phyloP scores from a whole-genome alignment of 35 echinoderm and acorn worm species.

The Apostichopus parvimensis region DNA sequence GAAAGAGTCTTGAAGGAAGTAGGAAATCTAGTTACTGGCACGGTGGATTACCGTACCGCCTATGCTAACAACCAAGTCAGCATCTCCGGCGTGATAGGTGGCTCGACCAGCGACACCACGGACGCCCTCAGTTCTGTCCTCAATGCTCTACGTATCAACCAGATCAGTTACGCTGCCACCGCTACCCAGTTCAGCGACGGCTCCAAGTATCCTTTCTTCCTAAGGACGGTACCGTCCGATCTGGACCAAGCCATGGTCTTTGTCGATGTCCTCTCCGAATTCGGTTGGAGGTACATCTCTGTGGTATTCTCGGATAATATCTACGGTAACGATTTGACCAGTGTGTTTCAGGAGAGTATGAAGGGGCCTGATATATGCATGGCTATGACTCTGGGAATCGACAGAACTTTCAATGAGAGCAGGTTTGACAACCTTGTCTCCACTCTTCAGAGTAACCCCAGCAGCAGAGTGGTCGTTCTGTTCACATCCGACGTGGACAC shows the following conservation, averaged over 20 bases:
- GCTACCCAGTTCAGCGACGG: conserved; percentile 57
- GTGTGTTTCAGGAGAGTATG: conserved; percentile 41
- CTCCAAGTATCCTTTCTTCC: conserved; percentile 73
- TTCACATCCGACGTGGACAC: conserved; percentile 77
- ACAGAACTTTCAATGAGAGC: neutral
- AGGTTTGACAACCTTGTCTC: conserved; percentile 55
- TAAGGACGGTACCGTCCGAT: conserved; percentile 87
- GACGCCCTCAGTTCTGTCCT: conserved; percentile 56
- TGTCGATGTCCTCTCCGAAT: conserved; percentile 53
- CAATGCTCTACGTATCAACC: conserved; percentile 58
- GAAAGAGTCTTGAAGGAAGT: conserved; percentile 66
- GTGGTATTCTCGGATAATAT: conserved; percentile 80
- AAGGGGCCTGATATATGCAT: conserved; percentile 50
- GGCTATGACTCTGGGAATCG: conserved; percentile 71
- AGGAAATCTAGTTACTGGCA: conserved; percentile 70
- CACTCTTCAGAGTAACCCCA: conserved; percentile 55
- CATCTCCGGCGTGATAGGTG: conserved; percentile 83
- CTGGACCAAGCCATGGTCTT: conserved; percentile 57
- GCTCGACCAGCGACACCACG: conserved; percentile 76
- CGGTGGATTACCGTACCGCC: conserved; percentile 75
- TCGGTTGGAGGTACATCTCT: conserved; percentile 81
- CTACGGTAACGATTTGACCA: conserved; percentile 76
- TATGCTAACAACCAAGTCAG: conserved; percentile 46
- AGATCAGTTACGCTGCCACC: conserved; percentile 91
- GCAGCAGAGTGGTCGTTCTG: conserved; percentile 68